Evolutionary conservation across 2,113 vertebrate species (phyloP).

Genomic region (Salvelinus fontinalis): DNA sequence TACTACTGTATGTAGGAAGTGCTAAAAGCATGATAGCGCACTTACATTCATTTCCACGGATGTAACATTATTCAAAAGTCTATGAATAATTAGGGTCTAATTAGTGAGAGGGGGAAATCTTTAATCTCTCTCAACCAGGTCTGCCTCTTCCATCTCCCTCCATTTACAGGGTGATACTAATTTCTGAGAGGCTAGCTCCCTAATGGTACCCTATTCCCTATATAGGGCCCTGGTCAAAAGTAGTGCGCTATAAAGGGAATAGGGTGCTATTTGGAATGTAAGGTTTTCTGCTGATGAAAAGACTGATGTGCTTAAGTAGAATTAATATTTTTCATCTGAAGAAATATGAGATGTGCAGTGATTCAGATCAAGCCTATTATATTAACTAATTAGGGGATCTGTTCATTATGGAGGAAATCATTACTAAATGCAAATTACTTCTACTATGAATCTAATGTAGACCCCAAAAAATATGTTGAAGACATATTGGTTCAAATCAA

Average conservation of each 20-base stretch:
- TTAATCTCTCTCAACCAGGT: slow-evolving; percentile 77
- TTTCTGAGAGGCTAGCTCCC: slow-evolving; percentile 64
- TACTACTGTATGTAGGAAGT: too few species aligned
- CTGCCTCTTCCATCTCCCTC: slow-evolving; percentile 81
- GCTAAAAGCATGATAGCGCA: background rate
- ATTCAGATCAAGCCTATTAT: slow-evolving; percentile 78
- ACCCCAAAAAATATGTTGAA: background rate
- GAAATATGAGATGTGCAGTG: slow-evolving; percentile 75
- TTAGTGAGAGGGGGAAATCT: slow-evolving; percentile 81
- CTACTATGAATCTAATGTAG: slow-evolving; percentile 14
- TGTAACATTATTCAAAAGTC: slow-evolving; percentile 68
- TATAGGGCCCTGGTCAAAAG: too few species aligned
- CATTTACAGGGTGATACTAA: slow-evolving; percentile 82
- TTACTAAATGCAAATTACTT: slow-evolving; percentile 65
- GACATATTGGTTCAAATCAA: too few species aligned
- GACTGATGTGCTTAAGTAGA: slow-evolving; percentile 79
- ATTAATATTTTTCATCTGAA: slow-evolving; percentile 80
- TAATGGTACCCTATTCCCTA: too few species aligned
- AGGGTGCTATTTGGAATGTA: too few species aligned
- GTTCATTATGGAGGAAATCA: slow-evolving; percentile 78
- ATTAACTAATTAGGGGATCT: slow-evolving; percentile 83
- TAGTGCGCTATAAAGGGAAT: too few species aligned
- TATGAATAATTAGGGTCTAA: slow-evolving; percentile 78
- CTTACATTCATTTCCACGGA: slow-evolving; percentile 37
- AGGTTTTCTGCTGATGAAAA: slow-evolving; percentile 53